Base-by-base conservation (phyloP, 1,140 invertebrate genomes). In the honey bee (Apis mellifera) region DNA sequence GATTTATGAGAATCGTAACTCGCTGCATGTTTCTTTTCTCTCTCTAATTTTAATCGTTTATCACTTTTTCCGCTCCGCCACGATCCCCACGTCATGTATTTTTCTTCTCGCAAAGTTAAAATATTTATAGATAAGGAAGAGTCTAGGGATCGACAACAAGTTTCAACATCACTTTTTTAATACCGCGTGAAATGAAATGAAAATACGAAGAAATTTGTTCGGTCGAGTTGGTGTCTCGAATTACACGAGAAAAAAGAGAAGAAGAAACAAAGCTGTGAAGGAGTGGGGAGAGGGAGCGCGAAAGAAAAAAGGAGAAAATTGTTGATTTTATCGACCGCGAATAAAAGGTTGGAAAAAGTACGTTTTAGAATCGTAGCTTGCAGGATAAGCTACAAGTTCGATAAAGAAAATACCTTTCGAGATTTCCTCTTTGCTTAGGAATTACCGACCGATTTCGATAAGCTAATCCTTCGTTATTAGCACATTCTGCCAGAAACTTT, bases 281-380 rank as follows among this genome's bases (percentile, higher is more conserved):
- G 55, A n/a, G 1, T 21, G 32, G 32, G 32, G 32, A 42, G 32
- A 8, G 11, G 23, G 15, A n/a, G 5, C n/a, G 12, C 1, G 32
- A 0, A 17, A 4, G 23, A 17, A 64, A 64, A 1, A 19, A 9
- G 19, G 5, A 8, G 17, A 5, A 21, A 23, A 64, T 26, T 26
- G 69, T 42, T 65, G 62, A n/a, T 82, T 59, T 82, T 82, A 82
- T 82, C 79, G 79, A 82, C 79, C 5, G 79, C 54, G 62, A 81
- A 64, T 81, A 81, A 81, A 12, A 65, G 50, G 1, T 15, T 11
- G 42, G 26, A n/a, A 2, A 2, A 23, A 4, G 1, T 19, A 7
- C 21, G 64, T 42, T 68, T 42, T n/a, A 3, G 21, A 75, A 42
- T 42, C 32, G 23, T 1, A 23, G 60, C 60, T 26, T 75, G 23